Evolutionary conservation across 2,888 invertebrate genomes (phyloP).

Genomic region (Rhagium mordax): DNA sequence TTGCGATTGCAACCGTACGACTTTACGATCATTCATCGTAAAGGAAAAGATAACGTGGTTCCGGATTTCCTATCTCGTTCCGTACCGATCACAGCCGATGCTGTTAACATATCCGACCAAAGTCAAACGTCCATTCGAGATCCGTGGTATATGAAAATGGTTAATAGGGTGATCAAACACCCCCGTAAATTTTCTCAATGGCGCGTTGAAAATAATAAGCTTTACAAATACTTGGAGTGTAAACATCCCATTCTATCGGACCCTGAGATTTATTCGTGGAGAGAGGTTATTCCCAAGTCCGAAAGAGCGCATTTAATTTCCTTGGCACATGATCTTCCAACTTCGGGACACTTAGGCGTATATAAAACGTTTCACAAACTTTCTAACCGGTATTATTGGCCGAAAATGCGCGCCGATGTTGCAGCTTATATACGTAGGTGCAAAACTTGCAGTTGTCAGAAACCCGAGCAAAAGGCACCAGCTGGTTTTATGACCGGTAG

Average conservation of each 20-base stretch:
- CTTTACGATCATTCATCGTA: constrained; percentile 41
- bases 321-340: constrained; percentile 1
- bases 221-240: no score
- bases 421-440: neutral
- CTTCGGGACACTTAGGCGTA: constrained; percentile 23
- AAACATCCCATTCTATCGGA: no score
- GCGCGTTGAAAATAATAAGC: no score
- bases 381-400: neutral
- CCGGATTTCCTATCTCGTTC: constrained; percentile 38
- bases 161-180: neutral
- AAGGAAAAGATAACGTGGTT: constrained; percentile 41
- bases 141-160: constrained; percentile 31
- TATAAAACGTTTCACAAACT: constrained; percentile 24
- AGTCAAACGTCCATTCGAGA: constrained; percentile 1
- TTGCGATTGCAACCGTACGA: constrained; percentile 39
- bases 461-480: neutral
- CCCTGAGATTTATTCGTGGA: no score
- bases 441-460: neutral
- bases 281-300: no score
- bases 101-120: no score
- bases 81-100: constrained; percentile 28
- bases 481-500: neutral
- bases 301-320: neutral
- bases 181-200: neutral
- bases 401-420: neutral